phyloP scores from a whole-genome alignment of 37 sponge, comb jelly and placozoan species.

The Halisarca cf. caerulea region DNA sequence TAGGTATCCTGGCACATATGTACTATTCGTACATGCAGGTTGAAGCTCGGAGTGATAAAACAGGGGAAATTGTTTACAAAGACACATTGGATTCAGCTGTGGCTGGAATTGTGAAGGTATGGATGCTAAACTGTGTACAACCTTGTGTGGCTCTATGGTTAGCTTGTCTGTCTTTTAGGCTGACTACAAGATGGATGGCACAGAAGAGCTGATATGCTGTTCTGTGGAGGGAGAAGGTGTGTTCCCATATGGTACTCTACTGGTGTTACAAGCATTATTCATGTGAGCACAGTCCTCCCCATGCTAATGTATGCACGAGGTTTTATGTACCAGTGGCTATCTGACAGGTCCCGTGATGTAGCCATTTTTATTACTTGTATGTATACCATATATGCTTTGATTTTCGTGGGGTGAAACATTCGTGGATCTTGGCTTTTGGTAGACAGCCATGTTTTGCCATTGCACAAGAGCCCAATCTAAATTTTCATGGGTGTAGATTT shows the following conservation, averaged over 20 bases:
- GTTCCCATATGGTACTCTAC: background rate
- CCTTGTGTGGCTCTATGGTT: background rate
- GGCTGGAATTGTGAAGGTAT: constrained; percentile 89
- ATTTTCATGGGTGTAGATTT: no score
- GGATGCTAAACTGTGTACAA: no score
- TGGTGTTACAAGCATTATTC: background rate
- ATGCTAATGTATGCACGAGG: no score
- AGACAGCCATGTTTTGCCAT: no score
- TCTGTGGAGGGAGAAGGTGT: constrained; percentile 87
- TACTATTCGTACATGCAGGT: background rate
- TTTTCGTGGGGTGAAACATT: no score
- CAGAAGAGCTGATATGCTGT: constrained; percentile 89
- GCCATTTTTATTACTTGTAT: background rate
- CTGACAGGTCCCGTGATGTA: no score
- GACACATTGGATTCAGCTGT: constrained; percentile 77
- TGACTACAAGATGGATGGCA: constrained; percentile 83
- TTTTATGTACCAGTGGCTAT: no score
- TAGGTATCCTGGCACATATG: no score
- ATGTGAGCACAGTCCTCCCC: no score
- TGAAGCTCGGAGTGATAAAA: constrained; percentile 68
- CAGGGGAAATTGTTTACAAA: constrained; percentile 89
- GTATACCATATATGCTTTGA: no score
- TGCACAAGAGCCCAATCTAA: no score
- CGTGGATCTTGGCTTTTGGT: no score
- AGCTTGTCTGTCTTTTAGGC: constrained; percentile 38